Percentiles rank a stretch among this genome's conserved stretches.
phyloP scores from a whole-genome alignment of 30 jellyfish, hydroid and myxozoan genomes.

The Cassiopea andromeda region DNA sequence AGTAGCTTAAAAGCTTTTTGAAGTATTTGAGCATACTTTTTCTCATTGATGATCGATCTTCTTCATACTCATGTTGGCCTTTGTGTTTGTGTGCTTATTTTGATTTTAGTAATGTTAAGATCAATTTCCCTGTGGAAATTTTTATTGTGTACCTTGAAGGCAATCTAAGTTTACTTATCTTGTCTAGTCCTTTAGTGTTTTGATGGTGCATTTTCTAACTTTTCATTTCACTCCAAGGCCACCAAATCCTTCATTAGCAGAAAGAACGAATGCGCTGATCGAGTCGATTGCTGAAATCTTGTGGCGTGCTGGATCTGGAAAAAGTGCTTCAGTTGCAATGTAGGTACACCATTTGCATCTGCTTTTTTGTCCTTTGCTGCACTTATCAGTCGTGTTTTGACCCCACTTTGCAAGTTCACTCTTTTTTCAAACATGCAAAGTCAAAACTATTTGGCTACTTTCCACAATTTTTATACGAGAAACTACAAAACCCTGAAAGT shows the following conservation, averaged over 20 bases:
- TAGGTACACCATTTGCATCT: conserved; percentile 18
- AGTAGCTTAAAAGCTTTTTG: too few species aligned
- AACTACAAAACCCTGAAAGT: too few species aligned
- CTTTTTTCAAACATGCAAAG: too few species aligned
- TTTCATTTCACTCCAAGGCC: conserved; percentile 29
- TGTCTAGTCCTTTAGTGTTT: neutral
- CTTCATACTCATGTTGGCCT: neutral
- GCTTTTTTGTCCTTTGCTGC: neutral
- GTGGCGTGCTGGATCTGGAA: conserved; percentile 73
- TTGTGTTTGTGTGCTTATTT: neutral
- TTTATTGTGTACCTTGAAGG: neutral
- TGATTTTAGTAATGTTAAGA: neutral
- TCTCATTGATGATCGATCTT: too few species aligned
- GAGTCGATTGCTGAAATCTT: conserved; percentile 64
- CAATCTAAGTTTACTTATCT: neutral
- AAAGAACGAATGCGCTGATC: conserved; percentile 54
- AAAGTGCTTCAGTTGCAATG: conserved; percentile 44
- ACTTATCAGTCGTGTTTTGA: neutral
- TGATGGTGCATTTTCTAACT: neutral
- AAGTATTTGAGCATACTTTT: too few species aligned
- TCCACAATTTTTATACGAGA: too few species aligned
- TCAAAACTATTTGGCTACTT: too few species aligned
- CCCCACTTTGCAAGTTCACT: neutral
- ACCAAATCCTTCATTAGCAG: conserved; percentile 54
- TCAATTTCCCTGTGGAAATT: neutral